Conservation (phyloP, 2,888 invertebrate species). For the Leucoma salicis region DNA sequence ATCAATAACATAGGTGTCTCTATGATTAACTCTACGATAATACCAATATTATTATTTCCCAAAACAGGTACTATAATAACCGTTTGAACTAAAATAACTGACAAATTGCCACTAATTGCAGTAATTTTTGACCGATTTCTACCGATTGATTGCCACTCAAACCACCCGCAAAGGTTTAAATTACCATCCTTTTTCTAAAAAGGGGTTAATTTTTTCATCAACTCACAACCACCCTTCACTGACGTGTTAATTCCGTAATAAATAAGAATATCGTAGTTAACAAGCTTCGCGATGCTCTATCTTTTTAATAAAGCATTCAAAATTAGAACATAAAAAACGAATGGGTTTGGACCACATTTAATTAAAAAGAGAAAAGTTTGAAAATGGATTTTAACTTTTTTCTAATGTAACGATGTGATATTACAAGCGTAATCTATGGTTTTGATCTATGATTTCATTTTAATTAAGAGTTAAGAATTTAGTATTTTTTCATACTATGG, state of each 20-base stretch:
- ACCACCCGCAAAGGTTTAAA: slow-evolving; percentile 38
- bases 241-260: slow-evolving; percentile 72
- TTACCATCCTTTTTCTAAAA: slow-evolving; percentile 50
- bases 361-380: neutral
- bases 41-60: too few relatives aligned
- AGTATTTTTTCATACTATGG: slow-evolving; percentile 6
- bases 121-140: slow-evolving; percentile 43
- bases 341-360: neutral
- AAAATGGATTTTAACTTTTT: neutral
- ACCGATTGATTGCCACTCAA: slow-evolving; percentile 67
- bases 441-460: slow-evolving; percentile 3
- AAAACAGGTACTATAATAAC: too few relatives aligned
- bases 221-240: slow-evolving; percentile 54
- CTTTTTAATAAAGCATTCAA: slow-evolving; percentile 23
- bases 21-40: too few relatives aligned
- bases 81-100: slow-evolving; percentile 21
- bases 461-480: slow-evolving; percentile 2
- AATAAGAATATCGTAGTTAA: slow-evolving; percentile 47
- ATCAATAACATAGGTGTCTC: too few relatives aligned
- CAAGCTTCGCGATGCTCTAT: slow-evolving; percentile 27
- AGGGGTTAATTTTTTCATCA: slow-evolving; percentile 57
- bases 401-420: neutral
- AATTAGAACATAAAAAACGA: slow-evolving; percentile 6
- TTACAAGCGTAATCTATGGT: neutral
- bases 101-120: slow-evolving; percentile 51